Base-by-base conservation (phyloP, 2,797 vertebrate genomes). In the Chromobotia macracanthus region DNA sequence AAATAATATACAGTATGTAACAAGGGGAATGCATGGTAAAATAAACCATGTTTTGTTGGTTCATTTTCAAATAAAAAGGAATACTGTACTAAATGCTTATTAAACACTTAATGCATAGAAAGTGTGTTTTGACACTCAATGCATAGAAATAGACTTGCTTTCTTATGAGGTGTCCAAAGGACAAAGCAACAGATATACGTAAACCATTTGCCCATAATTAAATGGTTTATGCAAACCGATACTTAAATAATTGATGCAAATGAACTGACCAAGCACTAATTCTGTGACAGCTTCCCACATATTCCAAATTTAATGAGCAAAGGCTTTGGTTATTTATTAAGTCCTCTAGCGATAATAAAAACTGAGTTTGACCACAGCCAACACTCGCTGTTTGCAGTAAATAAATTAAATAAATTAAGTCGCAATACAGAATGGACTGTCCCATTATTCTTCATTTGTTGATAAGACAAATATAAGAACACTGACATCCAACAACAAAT, bases 1-100 rank as follows among this genome's bases (percentile, higher is more conserved):
- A 92, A 92, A 93, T 90, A 89, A 88, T 44, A 46, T 90, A 87
- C 58, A 61, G 58, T 91, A 88, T 92, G 83, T 82, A 84, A 88
- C 72, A 82, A 89, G 90, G 89, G 88, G 87, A 88, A 60, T 61
- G 15, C 48, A 85, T 77, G 81, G 84, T 90, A 86, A 87, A 77
- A 87, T 87, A 66, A 81, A 64, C 79, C 68, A 8, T 63, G 44
- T 83, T 68, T 28, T 70, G 28, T 41, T 41, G 65, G 70, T 69
- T 60, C 69, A 25, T 31, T 21, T 23, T 28, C 15, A 83, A 83
- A 55, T 60, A 82, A 38, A 76, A 74, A 50, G 68, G 63, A 87
- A 87, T 80, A 86, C 83, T 86, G 86, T 82, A 82, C 69, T 84
- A 84, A 84, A 73, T 80, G 83, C 65, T 84, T 79, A 69, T 84